Evolutionary conservation across 2,113 vertebrate species (phyloP).

Genomic region (Microtus oregoni): DNA sequence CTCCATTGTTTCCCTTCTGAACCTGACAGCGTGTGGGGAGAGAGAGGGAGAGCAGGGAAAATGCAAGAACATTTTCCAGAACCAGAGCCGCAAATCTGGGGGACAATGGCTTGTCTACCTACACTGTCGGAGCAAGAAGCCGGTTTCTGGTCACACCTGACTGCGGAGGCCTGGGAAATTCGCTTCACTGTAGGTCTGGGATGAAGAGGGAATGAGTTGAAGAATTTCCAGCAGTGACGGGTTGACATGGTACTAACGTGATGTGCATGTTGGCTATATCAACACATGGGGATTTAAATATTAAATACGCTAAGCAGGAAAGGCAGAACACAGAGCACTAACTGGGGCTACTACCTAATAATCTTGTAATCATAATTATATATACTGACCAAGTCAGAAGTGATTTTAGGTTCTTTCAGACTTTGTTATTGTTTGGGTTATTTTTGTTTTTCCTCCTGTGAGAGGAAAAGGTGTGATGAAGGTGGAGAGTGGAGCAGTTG

Average conservation of each 20-base stretch:
- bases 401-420: not conserved
- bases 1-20: not conserved
- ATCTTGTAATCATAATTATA: not conserved
- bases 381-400: not conserved
- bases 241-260: not conserved
- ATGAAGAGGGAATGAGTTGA: not conserved
- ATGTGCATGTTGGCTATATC: not conserved
- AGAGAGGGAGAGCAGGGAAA: not conserved
- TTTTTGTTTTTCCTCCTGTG: not conserved
- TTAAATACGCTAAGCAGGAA: conserved; percentile 27
- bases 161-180: conserved; percentile 16
- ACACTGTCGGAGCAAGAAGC: not conserved
- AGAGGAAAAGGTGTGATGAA: not conserved
- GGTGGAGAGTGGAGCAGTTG: no score
- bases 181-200: fast-evolving
- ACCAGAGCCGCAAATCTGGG: not conserved
- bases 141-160: not conserved
- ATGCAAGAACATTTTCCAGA: not conserved
- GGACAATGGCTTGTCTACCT: not conserved
- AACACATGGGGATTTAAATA: not conserved
- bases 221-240: not conserved
- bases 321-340: conserved; percentile 7
- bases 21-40: not conserved
- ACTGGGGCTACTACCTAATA: not conserved
- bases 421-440: not conserved